phyloP scores from a whole-genome alignment of 2,113 vertebrate species.

The Rhinopomastus cyanomelas region DNA sequence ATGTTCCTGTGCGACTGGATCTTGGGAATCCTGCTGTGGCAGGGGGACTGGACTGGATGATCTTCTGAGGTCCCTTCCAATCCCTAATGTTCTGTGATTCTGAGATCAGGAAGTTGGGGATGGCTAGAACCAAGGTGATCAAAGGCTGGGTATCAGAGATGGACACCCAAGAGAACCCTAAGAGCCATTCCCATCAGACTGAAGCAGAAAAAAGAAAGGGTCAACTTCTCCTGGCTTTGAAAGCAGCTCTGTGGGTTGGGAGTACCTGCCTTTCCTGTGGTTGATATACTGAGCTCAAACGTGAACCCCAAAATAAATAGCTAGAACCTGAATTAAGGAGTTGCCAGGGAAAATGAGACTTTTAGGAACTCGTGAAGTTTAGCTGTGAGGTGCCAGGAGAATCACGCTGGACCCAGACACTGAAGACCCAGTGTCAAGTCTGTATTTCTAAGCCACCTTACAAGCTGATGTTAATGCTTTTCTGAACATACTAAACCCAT shows the following conservation, averaged over 20 bases:
- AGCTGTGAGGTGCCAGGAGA: not conserved
- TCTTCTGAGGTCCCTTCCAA: no score
- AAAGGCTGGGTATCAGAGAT: not conserved
- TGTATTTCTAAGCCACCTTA: not conserved
- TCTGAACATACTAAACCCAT: fast-evolving
- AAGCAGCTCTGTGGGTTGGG: not conserved
- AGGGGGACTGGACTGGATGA: no score
- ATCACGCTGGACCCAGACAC: no score
- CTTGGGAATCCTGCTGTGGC: no score
- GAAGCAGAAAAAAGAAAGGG: not conserved
- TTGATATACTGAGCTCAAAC: fast-evolving
- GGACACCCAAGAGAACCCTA: not conserved
- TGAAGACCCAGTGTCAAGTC: not conserved
- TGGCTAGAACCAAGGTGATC: fast-evolving
- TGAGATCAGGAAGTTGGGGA: no score
- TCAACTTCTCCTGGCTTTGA: not conserved
- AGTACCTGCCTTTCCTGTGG: fast-evolving
- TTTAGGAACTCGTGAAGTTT: not conserved
- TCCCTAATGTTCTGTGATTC: no score
- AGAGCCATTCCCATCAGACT: fast-evolving
- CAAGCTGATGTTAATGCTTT: not conserved
- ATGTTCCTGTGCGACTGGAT: no score
- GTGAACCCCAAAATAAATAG: fast-evolving
- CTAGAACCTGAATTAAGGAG: not conserved
- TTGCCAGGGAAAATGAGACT: not conserved